Evolutionary conservation across 2,888 invertebrate genomes (phyloP), one percentile per base, ranked within the genome.

Genomic region (Lasioglossum vierecki): DNA sequence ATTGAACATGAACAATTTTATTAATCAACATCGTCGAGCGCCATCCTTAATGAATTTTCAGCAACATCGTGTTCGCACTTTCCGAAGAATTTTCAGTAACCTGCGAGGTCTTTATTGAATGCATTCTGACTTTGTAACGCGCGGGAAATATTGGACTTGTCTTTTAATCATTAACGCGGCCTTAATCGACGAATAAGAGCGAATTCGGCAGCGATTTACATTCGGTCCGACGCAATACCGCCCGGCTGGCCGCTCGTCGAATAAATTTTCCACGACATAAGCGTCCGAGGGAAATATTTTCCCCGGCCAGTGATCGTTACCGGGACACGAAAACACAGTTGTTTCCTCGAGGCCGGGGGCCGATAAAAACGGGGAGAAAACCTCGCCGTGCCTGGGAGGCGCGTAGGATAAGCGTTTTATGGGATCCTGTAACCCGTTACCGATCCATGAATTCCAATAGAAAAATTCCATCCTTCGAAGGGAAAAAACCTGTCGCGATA

Each of bases 341-440:
- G 76, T 76, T 72, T 73, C 30, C 63, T 73, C 60, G 35, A 46
- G 26, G 53, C 53, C 22, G 60, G 2, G 2, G 26, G 5, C 39
- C 76, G 76, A 85, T 85, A 80, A 85, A 71, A 18, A 26, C 26
- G 1, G 60, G 13, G 35, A 30, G 63, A 22, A 63, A 46, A 70
- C 46, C 30, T 15, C 9, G 26, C 30, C 15, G 26, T 22, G 44
- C 46, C 6, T 30, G 18, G 53, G 41, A 76, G 46, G 63, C 72
- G 41, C 76, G 15, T 22, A 13, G 70, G 75, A 85, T 80, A 85
- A 85, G 66, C 57, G 84, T 85, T 85, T 85, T 71, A 85, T 75
- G 71, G 57, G 11, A 66, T 26, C 13, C 53, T 71, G 60, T 41
- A 39, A 39, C n/a, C 49, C 53, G 44, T 73, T 41, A 68, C 72